Base-by-base conservation (phyloP, 2,113 vertebrate genomes). In the Geothlypis trichas region DNA sequence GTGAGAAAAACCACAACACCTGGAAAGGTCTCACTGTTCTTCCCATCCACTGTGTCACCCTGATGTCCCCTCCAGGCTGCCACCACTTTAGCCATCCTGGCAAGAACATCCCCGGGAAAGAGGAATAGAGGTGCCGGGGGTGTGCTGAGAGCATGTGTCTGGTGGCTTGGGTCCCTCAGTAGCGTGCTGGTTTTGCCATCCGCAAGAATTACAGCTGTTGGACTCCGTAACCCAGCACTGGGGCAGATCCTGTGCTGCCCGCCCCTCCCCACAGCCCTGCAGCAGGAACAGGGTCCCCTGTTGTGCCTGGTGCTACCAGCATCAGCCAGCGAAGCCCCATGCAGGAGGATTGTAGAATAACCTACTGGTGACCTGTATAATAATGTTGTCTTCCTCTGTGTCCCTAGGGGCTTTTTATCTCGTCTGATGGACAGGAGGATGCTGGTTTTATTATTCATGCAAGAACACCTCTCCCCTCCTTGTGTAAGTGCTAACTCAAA, bases 331-430 rank as follows among this genome's bases (percentile, higher is more conserved):
- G 17, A 87, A 82, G 54, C 66, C 73, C 12, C 37, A 21, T 15
- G 7, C 3, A n/a, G 39, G 12, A 86, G 51, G 44, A 84, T 2
- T 86, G 61, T 1, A 65, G 65, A 95, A 78, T 95, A 95, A 95
- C 86, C 83, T 95, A 13, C 10, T 41, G 83, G 30, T 92, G 94
- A 96, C 95, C 93, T 95, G 93, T 52, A 92, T 95, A 95, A 90
- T 89, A 81, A 97, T 92, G 89, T 74, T 92, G 86, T 81, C 86
- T 92, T 74, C 46, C 58, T 84, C 61, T 66, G 33, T 31, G 39
- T 83, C 95, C 93, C 80, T 19, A 19, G 65, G 55, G 95, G 61
- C 96, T 95, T 97, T 95, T 97, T 93, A 95, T 89, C 94, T 92
- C 24, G 8, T 86, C 44, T 95, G 90, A 96, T 33, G 75, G 95